Base-by-base conservation (phyloP, 2,888 invertebrate species). In the Orthosia gracilis region DNA sequence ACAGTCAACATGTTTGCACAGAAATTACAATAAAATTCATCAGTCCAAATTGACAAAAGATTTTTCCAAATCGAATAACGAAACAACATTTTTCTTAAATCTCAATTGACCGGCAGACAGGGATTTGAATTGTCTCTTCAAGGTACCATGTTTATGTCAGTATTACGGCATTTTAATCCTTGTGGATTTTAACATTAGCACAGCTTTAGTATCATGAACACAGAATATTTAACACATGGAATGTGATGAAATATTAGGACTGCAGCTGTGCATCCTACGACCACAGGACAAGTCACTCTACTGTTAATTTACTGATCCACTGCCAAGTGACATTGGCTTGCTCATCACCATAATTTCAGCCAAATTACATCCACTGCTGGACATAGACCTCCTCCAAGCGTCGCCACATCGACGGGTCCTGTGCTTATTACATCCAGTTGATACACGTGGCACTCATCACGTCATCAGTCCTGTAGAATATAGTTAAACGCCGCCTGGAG, bases 141-240 rank as follows among this genome's bases (percentile, higher is more conserved):
- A 31, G 31, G 31, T 18, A n/a, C 40, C 68, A n/a, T n/a, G n/a
- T n/a, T n/a, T n/a, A n/a, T n/a, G n/a, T 58, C n/a, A 23, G 12
- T 40, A 7, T 23, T 18, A 62, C 62, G 12, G 47, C 47, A 72
- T 47, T 18, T 55, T 61, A 55, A 61, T 61, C 54, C 59, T 12
- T 23, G 0, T 15, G 47, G 52, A 72, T 68, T 31, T 31, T 59
- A 47, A 47, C 21, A 62, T 73, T n/a, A 49, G 54, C 31, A 23
- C 15, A 18, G 31, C 9, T 71, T 40, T 31, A 52, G 18, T 70
- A 21, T 12, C 18, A 68, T 18, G 12, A 50, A 40, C 31, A 40
- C 9, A 15, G 72, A 62, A 17, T 55, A 62, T 13, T 55, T 12
- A 50, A 23, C 17, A 57, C 40, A 62, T 73, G 55, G 23, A 73